phyloP scores from a whole-genome alignment of 2,888 invertebrate species.

The Athalia circularis region DNA sequence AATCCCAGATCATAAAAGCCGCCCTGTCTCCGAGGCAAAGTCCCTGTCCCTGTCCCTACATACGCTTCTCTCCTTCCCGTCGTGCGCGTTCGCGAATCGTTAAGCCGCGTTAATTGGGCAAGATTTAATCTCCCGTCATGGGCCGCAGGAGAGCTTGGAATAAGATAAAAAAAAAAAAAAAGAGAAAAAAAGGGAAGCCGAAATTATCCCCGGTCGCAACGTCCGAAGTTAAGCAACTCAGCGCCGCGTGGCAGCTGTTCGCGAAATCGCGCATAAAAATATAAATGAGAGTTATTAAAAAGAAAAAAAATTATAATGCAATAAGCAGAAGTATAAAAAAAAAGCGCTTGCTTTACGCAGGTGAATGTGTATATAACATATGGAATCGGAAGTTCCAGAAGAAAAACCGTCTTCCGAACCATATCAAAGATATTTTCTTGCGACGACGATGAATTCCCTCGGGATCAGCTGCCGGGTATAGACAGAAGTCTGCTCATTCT shows the following conservation, averaged over 20 bases:
- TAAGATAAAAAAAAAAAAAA: too few species aligned
- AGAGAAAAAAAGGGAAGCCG: too few species aligned
- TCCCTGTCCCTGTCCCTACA: neutral
- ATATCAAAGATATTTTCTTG: too few species aligned
- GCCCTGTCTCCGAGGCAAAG: conserved; percentile 15
- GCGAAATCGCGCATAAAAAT: neutral
- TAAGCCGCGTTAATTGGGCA: conserved; percentile 61
- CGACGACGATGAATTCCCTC: conserved; percentile 11
- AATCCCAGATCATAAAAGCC: conserved; percentile 60
- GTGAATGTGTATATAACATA: neutral
- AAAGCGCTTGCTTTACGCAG: conserved; percentile 4
- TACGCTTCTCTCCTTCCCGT: neutral
- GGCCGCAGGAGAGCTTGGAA: conserved; percentile 7
- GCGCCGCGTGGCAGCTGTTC: conserved; percentile 17
- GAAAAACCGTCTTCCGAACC: too few species aligned
- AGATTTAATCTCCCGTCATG: conserved; percentile 61
- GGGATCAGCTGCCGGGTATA: conserved; percentile 24
- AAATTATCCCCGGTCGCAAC: too few species aligned
- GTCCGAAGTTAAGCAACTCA: too few species aligned
- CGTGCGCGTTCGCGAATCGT: conserved; percentile 46
- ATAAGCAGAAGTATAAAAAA: neutral
- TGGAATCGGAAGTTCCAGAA: too few species aligned
- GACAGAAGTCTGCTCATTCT: neutral
- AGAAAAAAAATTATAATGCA: neutral
- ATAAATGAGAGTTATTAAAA: neutral